Evolutionary conservation across 2,113 vertebrate genomes (phyloP).

Genomic region (Misgurnus anguillicaudatus): DNA sequence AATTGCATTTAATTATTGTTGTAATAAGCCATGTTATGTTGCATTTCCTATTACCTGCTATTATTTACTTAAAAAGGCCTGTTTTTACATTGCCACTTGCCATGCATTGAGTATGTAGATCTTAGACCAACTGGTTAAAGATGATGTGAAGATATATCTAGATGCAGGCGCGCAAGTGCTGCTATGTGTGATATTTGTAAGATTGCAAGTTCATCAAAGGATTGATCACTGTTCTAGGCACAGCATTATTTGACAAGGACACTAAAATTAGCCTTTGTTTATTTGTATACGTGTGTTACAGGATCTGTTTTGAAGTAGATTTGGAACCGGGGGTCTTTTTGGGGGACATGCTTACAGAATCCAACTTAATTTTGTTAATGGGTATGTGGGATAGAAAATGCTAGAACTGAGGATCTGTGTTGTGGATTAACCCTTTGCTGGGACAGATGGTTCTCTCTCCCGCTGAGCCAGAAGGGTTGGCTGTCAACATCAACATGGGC

Average conservation of each 20-base stretch:
- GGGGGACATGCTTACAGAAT: constrained; percentile 14
- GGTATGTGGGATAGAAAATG: constrained; percentile 38
- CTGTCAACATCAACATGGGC: constrained; percentile 62
- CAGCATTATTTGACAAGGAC: too few relatives aligned
- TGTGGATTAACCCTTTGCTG: constrained; percentile 82
- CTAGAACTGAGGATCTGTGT: constrained; percentile 61
- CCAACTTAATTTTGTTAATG: constrained; percentile 27
- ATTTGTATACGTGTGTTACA: neutral
- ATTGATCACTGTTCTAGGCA: neutral
- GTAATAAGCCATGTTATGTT: too few relatives aligned
- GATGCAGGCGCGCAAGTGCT: too few relatives aligned
- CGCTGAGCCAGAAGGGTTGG: constrained; percentile 54
- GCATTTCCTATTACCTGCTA: too few relatives aligned
- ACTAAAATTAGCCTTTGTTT: neutral
- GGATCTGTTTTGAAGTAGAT: neutral
- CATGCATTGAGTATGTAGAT: too few relatives aligned
- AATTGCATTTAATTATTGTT: too few relatives aligned
- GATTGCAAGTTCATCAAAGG: neutral
- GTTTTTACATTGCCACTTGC: too few relatives aligned
- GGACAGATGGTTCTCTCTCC: constrained; percentile 75
- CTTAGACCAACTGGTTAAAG: too few relatives aligned
- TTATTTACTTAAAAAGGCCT: too few relatives aligned
- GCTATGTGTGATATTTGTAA: too few relatives aligned
- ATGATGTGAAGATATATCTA: too few relatives aligned
- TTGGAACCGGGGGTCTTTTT: constrained; percentile 7